These are phyloP conservation scores for Caenorhabditis angaria DNA, from an alignment of 2,888 invertebrate species.

Conservation along the genomic window DNA sequence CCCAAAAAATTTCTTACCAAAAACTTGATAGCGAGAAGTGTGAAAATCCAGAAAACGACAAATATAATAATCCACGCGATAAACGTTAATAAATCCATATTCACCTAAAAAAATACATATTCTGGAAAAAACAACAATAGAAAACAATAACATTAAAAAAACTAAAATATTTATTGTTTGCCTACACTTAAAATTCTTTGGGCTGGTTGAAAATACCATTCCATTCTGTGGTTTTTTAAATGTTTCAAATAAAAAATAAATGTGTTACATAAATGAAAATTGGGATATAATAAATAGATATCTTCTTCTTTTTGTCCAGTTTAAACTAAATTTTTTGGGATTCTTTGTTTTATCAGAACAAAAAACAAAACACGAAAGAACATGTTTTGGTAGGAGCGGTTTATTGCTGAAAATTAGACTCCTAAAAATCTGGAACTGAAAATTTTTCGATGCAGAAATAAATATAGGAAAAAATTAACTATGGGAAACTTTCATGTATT, in stretches of 20 bases:
- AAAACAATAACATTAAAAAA: too few species aligned
- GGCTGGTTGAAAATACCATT: too few species aligned
- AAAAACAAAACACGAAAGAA: too few species aligned
- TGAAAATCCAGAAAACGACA: slow-evolving; percentile 21
- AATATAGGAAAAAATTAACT: too few species aligned
- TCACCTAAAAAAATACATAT: slow-evolving; percentile 18
- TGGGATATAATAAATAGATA: not conserved
- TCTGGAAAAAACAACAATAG: not conserved
- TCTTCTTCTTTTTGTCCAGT: not conserved
- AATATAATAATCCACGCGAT: slow-evolving; percentile 21
- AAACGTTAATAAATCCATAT: slow-evolving; percentile 36
- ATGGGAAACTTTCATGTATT: not conserved
- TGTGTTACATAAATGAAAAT: too few species aligned
- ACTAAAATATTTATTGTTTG: not conserved
- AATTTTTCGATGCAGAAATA: too few species aligned
- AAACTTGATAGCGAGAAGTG: slow-evolving; percentile 37
- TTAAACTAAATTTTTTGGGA: not conserved
- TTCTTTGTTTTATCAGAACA: not conserved
- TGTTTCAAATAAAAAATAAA: not conserved
- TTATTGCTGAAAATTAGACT: not conserved
- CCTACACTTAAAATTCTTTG: too few species aligned
- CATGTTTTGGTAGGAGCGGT: too few species aligned
- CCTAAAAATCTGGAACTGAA: not conserved
- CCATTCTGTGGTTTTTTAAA: slow-evolving; percentile 6
- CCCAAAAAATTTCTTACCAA: not conserved